Evolutionary conservation across 2,113 vertebrate genomes (phyloP).

Genomic region (Pteropus alecto): DNA sequence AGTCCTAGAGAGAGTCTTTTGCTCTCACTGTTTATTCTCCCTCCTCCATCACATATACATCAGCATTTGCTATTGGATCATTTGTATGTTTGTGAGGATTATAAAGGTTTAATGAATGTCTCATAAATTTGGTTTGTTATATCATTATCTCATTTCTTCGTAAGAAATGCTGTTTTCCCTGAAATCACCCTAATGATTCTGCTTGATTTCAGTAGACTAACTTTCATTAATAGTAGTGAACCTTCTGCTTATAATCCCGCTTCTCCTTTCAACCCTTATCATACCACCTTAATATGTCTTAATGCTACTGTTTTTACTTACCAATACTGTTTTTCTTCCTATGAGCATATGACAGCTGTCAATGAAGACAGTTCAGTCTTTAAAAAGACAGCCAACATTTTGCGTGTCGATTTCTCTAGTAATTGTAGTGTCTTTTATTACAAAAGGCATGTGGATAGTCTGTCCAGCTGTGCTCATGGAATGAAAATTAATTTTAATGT

Average conservation of each 20-base stretch:
- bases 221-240: not conserved
- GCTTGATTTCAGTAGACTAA: not conserved
- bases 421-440: conserved; percentile 14
- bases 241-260: not conserved
- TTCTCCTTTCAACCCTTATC: not conserved
- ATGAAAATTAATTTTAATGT: conserved; percentile 46
- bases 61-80: not conserved
- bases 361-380: not conserved
- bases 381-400: not conserved
- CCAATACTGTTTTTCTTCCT: not conserved
- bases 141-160: not conserved
- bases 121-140: conserved; percentile 27
- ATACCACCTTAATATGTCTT: not conserved
- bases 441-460: not conserved
- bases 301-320: not conserved
- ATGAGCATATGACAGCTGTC: not conserved
- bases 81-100: conserved; percentile 19
- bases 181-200: not conserved
- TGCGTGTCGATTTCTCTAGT: not conserved
- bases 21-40: not conserved
- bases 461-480: not conserved
- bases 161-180: not conserved
- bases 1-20: not conserved
- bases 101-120: not conserved
- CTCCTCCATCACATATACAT: not conserved